Evolutionary conservation across 1,140 invertebrate genomes (phyloP), one percentile per base, ranked within the genome.

Genomic region (Liolophura sinensis): DNA sequence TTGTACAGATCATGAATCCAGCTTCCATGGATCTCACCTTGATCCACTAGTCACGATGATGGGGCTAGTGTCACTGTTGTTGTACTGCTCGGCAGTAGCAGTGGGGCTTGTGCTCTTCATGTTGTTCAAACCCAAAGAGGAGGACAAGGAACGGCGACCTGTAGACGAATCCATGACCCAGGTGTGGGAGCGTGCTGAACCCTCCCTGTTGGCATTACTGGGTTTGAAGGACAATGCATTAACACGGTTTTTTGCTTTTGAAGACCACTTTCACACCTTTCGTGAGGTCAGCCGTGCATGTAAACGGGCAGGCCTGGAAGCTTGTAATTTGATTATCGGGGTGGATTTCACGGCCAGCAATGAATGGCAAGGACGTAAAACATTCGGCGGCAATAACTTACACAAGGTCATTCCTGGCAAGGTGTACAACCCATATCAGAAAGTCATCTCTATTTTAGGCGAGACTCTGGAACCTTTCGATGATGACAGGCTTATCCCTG

Each of bases 281-380:
- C 73, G 75, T 1, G 82, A 84, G 62, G 81, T 86, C 0, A 83
- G 77, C 14, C 61, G 67, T 4, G 83, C 82, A 3, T 84, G 82
- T 73, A 66, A 70, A 31, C 69, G 78, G 67, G 85, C 86, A 18
- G 86, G 86, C n/a, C 72, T 87, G 12, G 83, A 85, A 58, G 78
- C 75, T 9, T 86, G 84, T 65, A 83, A 84, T 62, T 67, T 87
- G 47, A 82, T 84, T 22, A 75, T 84, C 62, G 86, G 86, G 0
- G 79, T 88, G 31, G 87, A 88, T 75, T 88, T 87, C 74, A 87
- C 86, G 24, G 87, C 87, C 25, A 86, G 84, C 67, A 88, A 88
- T 71, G 87, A 88, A 69, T 87, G 87, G 82, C 87, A 88, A 72
- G 87, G 87, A 20, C 73, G 86, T 46, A 82, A 84, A 57, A 86